Conservation (phyloP, 2,113 vertebrate genomes). For the Anhinga rufa region DNA sequence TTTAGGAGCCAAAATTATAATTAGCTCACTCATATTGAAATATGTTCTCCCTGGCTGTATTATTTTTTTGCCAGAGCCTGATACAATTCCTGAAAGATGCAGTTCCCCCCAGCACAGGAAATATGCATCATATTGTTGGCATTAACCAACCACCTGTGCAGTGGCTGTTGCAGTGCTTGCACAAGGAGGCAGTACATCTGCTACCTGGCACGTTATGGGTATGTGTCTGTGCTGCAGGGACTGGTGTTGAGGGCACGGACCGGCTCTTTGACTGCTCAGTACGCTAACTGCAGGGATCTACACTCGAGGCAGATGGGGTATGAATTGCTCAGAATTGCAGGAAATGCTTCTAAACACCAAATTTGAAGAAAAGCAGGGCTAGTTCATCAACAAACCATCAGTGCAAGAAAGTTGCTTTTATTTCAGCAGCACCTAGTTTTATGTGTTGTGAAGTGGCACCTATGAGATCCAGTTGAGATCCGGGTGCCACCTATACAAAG, state of each 20-base stretch:
- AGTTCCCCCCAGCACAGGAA: neutral
- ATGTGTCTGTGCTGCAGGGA: neutral
- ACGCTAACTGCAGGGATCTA: neutral
- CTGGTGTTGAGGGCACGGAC: neutral
- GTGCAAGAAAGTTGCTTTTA: neutral
- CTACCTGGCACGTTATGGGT: fast-evolving
- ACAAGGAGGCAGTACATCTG: neutral
- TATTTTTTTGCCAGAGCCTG: slow-evolving; percentile 35
- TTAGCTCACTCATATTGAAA: slow-evolving; percentile 55
- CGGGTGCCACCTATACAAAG: neutral
- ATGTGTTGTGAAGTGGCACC: neutral
- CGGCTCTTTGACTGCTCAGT: neutral
- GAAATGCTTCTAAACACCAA: neutral
- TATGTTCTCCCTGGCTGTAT: slow-evolving; percentile 35
- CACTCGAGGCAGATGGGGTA: neutral
- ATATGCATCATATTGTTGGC: neutral
- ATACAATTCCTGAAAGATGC: slow-evolving; percentile 32
- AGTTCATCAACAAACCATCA: neutral
- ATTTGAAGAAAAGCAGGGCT: neutral
- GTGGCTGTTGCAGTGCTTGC: neutral
- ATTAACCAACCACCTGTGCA: neutral
- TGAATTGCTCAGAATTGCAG: neutral
- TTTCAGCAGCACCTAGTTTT: neutral
- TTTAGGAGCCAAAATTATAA: slow-evolving; percentile 62
- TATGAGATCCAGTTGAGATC: neutral